A percentile compares a stretch with the other conserved stretches of the same genome.
These are phyloP conservation scores for Drosophila micromelanica DNA, from an alignment of 1,140 invertebrate species.

Conservation along the genomic window DNA sequence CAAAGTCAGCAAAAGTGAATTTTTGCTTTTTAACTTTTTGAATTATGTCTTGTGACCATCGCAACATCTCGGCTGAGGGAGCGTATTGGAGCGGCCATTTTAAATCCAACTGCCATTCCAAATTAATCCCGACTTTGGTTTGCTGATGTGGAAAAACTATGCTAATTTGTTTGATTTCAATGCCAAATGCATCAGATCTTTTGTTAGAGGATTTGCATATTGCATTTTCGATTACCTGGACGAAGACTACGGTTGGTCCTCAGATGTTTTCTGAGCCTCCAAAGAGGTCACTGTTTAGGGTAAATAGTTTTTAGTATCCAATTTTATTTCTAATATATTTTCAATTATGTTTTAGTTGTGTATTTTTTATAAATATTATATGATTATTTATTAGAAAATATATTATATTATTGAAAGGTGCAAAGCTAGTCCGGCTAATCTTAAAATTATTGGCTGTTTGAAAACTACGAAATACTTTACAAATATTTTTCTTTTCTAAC, in stretches of 20 bases:
- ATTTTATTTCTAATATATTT: background rate
- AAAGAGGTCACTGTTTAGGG: conserved; percentile 10
- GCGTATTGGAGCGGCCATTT: conserved; percentile 28
- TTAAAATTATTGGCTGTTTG: too few relatives aligned
- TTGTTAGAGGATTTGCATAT: conserved; percentile 73
- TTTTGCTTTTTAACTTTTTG: conserved; percentile 83
- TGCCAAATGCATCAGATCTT: conserved; percentile 25
- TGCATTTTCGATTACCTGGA: conserved; percentile 58
- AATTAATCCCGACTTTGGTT: conserved; percentile 77
- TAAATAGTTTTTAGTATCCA: conserved; percentile 13
- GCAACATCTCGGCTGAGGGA: conserved; percentile 3
- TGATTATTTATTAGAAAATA: too few relatives aligned
- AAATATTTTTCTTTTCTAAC: too few relatives aligned
- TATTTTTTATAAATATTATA: too few relatives aligned
- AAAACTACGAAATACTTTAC: too few relatives aligned
- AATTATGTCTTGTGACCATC: conserved; percentile 44
- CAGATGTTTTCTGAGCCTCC: conserved; percentile 4
- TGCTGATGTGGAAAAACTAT: conserved; percentile 76
- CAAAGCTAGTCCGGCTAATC: too few relatives aligned
- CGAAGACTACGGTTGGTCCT: conserved; percentile 28
- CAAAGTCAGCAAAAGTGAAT: conserved; percentile 83
- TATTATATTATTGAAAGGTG: too few relatives aligned
- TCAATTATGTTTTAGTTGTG: background rate
- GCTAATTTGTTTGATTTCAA: conserved; percentile 64
- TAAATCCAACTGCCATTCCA: conserved; percentile 25